Percentiles rank a stretch among this genome's conserved stretches.
These are phyloP conservation scores for Tamandua tetradactyla DNA, from an alignment of 2,797 vertebrate genomes.

Conservation along the genomic window DNA sequence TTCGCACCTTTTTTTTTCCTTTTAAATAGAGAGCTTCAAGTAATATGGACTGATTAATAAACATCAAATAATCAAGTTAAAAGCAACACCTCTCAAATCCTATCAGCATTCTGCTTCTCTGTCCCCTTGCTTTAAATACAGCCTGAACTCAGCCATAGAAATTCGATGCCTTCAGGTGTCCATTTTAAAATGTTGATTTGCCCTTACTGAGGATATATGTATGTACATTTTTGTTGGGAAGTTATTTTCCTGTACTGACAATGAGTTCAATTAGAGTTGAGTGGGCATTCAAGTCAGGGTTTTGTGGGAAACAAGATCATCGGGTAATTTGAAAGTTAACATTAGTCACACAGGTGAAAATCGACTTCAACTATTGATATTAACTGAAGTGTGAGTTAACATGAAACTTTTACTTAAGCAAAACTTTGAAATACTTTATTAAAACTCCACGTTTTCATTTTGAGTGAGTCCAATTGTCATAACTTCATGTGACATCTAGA, in stretches of 20 bases:
- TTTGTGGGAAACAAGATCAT: conserved; percentile 83
- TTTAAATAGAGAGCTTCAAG: conserved; percentile 13
- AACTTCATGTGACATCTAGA: not conserved
- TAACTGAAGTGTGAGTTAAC: not conserved
- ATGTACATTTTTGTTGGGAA: conserved; percentile 72
- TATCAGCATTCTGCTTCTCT: not conserved
- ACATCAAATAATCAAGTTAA: conserved; percentile 1
- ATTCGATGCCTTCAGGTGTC: conserved; percentile 68
- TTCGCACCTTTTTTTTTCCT: not conserved
- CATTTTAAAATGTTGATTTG: conserved; percentile 67
- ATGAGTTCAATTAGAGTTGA: conserved; percentile 82
- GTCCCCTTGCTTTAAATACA: conserved; percentile 42
- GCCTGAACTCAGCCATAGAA: conserved; percentile 59
- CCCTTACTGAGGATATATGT: conserved; percentile 60
- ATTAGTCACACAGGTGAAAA: not conserved
- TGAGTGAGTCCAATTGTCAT: not conserved
- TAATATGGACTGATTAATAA: not conserved
- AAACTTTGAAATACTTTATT: conserved; percentile 20
- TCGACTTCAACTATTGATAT: not conserved
- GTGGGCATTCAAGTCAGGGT: conserved; percentile 80
- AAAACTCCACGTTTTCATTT: not conserved
- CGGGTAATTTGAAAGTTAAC: conserved; percentile 64
- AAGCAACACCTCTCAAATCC: not conserved
- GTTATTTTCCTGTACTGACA: conserved; percentile 81
- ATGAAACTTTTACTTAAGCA: not conserved